Percentiles rank a stretch among this genome's conserved stretches.
These are phyloP conservation scores for Hassar affinis DNA, from an alignment of 2,113 vertebrate species.

Conservation along the genomic window DNA sequence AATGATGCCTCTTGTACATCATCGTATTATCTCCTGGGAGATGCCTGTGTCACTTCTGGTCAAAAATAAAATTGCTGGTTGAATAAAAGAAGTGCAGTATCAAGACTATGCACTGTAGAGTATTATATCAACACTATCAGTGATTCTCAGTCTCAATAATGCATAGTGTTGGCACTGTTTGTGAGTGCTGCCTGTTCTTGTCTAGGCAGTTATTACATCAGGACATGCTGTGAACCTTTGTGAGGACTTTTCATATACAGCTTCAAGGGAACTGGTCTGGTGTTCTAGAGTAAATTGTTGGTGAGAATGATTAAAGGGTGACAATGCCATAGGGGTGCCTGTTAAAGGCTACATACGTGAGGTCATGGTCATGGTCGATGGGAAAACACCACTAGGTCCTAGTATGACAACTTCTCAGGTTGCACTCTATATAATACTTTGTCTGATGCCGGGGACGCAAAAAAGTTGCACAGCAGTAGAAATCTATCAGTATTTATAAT, in stretches of 20 bases:
- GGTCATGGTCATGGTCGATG: background rate
- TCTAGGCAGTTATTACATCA: background rate
- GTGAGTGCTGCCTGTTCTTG: background rate
- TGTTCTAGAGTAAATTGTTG: background rate
- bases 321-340: background rate
- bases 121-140: too few species aligned
- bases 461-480: background rate
- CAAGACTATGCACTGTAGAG: too few species aligned
- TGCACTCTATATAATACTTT: too few species aligned
- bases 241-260: background rate
- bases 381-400: background rate
- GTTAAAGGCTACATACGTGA: background rate
- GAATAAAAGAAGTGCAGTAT: too few species aligned
- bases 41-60: too few species aligned
- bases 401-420: background rate
- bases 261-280: background rate
- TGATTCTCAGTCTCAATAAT: too few species aligned
- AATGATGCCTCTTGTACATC: too few species aligned
- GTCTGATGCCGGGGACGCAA: too few species aligned
- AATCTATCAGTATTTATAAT: background rate
- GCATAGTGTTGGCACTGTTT: background rate
- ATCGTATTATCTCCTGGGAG: too few species aligned
- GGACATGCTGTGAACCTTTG: background rate
- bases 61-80: too few species aligned
- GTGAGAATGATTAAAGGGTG: background rate